Conservation (phyloP, 2,797 vertebrate species). For the Galago senegalensis region DNA sequence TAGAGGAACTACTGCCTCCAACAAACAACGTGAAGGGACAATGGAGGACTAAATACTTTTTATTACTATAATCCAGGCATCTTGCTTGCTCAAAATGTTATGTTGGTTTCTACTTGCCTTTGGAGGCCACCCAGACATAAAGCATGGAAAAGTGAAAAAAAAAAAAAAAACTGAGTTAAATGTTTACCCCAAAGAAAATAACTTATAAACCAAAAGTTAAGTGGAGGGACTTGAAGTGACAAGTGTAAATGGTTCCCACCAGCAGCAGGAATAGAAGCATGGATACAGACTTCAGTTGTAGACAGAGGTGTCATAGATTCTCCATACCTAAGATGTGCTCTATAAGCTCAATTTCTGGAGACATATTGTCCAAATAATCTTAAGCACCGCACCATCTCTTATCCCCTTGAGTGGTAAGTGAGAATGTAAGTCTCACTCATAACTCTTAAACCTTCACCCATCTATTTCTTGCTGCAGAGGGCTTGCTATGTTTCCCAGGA, state of each 20-base stretch:
- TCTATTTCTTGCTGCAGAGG: background rate
- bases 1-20: background rate
- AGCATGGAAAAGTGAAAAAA: background rate
- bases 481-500: background rate
- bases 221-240: background rate
- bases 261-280: background rate
- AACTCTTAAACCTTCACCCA: background rate
- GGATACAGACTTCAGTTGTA: background rate
- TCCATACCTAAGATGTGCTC: background rate
- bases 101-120: background rate
- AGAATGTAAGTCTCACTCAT: background rate
- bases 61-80: background rate
- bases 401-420: background rate
- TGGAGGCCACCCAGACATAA: background rate
- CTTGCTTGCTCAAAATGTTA: slow-evolving; percentile 6
- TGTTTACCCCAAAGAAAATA: background rate
- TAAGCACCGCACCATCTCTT: background rate
- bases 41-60: background rate
- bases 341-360: background rate
- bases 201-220: background rate
- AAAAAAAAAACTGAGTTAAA: slow-evolving; percentile 10
- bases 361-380: background rate
- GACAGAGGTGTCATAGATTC: background rate
- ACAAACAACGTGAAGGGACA: background rate
- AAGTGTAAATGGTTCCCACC: background rate